Conservation (phyloP, 2,888 invertebrate species). For the Deilephila elpenor region DNA sequence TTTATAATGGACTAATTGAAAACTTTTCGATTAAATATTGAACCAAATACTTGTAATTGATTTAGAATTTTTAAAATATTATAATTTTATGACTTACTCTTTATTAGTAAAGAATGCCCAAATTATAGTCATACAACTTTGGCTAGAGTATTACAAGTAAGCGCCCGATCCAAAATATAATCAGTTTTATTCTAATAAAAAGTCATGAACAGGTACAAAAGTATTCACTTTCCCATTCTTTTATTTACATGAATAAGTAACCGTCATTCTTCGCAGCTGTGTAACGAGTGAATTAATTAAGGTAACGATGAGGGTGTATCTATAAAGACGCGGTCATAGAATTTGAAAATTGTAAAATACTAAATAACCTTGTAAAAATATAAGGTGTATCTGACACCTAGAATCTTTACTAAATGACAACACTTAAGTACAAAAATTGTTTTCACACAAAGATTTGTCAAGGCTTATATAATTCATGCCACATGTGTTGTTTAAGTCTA, state of each 20-base stretch:
- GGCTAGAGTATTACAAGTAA: constrained; percentile 13
- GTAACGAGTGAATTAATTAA: constrained; percentile 50
- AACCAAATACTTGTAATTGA: not conserved
- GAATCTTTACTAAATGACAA: too few relatives aligned
- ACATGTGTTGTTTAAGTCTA: not conserved
- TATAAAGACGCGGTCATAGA: constrained; percentile 6
- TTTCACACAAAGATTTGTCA: not conserved
- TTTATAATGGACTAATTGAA: not conserved
- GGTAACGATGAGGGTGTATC: constrained; percentile 48
- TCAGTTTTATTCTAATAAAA: constrained; percentile 57
- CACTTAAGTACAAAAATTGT: not conserved
- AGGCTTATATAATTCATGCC: too few relatives aligned
- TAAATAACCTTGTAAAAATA: not conserved
- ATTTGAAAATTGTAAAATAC: not conserved
- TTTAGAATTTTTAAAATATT: not conserved
- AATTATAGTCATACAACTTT: not conserved
- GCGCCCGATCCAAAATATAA: constrained; percentile 42
- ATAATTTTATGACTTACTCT: not conserved
- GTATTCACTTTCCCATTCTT: constrained; percentile 66
- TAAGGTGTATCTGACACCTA: not conserved
- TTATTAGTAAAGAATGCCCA: not conserved
- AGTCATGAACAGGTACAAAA: constrained; percentile 79
- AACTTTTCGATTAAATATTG: not conserved
- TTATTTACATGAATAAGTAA: constrained; percentile 62
- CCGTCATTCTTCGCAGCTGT: constrained; percentile 47